These are phyloP conservation scores for Echiichthys vipera DNA, from an alignment of 2,797 vertebrate species.

Conservation along the genomic window DNA sequence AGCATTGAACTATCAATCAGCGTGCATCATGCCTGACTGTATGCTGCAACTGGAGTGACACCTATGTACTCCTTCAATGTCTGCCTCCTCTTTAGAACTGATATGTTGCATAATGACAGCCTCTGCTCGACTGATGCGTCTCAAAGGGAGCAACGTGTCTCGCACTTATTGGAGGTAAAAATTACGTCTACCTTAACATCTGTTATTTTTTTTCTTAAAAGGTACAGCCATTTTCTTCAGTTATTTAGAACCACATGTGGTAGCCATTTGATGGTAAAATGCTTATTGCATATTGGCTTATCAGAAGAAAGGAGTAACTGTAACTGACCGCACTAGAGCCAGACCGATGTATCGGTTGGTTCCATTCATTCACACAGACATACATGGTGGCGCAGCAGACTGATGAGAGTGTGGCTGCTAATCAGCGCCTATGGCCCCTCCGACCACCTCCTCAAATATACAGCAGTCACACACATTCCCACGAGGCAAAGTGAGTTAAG, in stretches of 20 bases:
- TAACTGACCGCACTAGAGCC: conserved; percentile 1
- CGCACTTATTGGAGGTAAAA: conserved; percentile 25
- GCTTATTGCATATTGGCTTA: conserved; percentile 22
- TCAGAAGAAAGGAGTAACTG: conserved; percentile 43
- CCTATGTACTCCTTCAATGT: conserved; percentile 52
- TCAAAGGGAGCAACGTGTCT: conserved; percentile 36
- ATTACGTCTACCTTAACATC: conserved; percentile 22
- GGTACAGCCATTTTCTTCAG: conserved; percentile 28
- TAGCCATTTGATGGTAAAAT: conserved; percentile 16
- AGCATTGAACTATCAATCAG: conserved; percentile 76
- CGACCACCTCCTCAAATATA: too few species aligned
- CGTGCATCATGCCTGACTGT: conserved; percentile 19
- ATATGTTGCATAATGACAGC: conserved; percentile 49
- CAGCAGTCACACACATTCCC: too few species aligned
- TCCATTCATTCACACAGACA: too few species aligned
- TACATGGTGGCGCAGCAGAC: too few species aligned
- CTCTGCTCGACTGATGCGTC: conserved; percentile 56
- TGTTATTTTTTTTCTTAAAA: conserved; percentile 22
- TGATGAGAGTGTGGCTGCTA: too few species aligned
- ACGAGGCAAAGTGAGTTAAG: too few species aligned
- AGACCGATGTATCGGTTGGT: too few species aligned
- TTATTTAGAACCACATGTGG: neutral
- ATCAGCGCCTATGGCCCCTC: too few species aligned
- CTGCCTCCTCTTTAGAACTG: conserved; percentile 48
- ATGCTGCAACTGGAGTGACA: conserved; percentile 54